Percentiles rank a stretch among this genome's conserved stretches.
Evolutionary conservation across 2,888 invertebrate genomes (phyloP).

Genomic region (Amphiduros pacificus): DNA sequence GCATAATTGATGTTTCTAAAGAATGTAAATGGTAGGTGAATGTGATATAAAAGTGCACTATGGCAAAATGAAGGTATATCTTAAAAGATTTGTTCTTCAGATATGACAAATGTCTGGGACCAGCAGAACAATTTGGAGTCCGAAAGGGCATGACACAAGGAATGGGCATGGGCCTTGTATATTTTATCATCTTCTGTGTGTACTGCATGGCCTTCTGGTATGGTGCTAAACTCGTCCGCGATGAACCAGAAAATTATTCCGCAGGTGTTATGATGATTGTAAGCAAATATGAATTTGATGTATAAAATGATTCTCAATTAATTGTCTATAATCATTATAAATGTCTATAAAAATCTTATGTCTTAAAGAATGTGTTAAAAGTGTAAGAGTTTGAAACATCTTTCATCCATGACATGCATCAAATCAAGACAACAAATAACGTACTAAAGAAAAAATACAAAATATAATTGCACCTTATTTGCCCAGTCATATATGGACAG

Average conservation of each 20-base stretch:
- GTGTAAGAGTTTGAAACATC: no score
- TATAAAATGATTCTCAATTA: not conserved
- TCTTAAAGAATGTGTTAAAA: no score
- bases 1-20: no score
- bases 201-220: constrained; percentile 58
- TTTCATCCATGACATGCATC: no score
- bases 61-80: constrained; percentile 10
- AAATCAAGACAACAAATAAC: no score
- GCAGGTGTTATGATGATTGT: constrained; percentile 10
- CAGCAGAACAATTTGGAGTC: constrained; percentile 56
- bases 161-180: constrained; percentile 43
- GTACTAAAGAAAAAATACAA: no score
- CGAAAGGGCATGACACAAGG: constrained; percentile 40
- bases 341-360: no score
- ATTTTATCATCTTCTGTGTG: constrained; percentile 54
- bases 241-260: constrained; percentile 22
- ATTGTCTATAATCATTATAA: no score
- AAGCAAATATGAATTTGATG: not conserved
- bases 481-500: no score
- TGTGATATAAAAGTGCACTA: constrained; percentile 29
- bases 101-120: constrained; percentile 61
- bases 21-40: constrained; percentile 29
- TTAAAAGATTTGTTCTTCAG: no score
- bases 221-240: constrained; percentile 46
- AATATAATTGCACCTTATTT: no score